phyloP scores from a whole-genome alignment of 1,140 invertebrate genomes.

The Drosophila hydei region DNA sequence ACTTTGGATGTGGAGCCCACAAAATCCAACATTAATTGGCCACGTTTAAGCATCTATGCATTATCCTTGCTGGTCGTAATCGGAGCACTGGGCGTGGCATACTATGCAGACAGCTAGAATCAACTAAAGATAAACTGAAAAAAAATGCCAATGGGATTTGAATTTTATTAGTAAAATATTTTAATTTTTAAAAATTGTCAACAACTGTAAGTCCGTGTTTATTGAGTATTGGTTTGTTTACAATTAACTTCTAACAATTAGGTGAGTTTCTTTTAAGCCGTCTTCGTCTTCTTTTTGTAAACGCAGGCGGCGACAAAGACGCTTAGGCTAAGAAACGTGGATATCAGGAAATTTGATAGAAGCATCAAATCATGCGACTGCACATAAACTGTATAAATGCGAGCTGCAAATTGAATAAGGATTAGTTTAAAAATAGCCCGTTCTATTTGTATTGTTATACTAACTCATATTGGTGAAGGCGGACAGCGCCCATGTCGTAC shows the following conservation, averaged over 20 bases:
- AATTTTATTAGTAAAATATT: slow-evolving; percentile 41
- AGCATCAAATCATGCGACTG: slow-evolving; percentile 88
- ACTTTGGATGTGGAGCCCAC: slow-evolving; percentile 44
- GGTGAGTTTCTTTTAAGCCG: slow-evolving; percentile 24
- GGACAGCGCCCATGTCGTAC: slow-evolving; percentile 89
- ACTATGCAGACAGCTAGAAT: slow-evolving; percentile 66
- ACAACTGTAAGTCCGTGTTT: slow-evolving; percentile 10
- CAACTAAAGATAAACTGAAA: slow-evolving; percentile 1
- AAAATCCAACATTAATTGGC: slow-evolving; percentile 63
- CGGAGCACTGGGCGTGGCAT: slow-evolving; percentile 63
- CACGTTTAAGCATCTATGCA: slow-evolving; percentile 47
- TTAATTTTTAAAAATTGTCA: slow-evolving; percentile 36
- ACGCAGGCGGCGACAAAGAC: slow-evolving; percentile 86
- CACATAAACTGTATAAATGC: slow-evolving; percentile 87
- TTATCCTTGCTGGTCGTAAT: slow-evolving; percentile 47
- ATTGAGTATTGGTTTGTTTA: slow-evolving; percentile 29
- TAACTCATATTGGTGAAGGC: slow-evolving; percentile 89
- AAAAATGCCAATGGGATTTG: slow-evolving; percentile 25
- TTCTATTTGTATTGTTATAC: slow-evolving; percentile 62
- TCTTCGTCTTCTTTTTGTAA: slow-evolving; percentile 83
- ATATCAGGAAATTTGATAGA: slow-evolving; percentile 87
- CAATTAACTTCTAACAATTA: not conserved
- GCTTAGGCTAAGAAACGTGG: slow-evolving; percentile 86
- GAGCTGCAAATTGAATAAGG: slow-evolving; percentile 72
- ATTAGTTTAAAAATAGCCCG: not conserved